These are phyloP conservation scores for Neoaliturus tenellus DNA, from an alignment of 2,888 invertebrate species.

Conservation along the genomic window DNA sequence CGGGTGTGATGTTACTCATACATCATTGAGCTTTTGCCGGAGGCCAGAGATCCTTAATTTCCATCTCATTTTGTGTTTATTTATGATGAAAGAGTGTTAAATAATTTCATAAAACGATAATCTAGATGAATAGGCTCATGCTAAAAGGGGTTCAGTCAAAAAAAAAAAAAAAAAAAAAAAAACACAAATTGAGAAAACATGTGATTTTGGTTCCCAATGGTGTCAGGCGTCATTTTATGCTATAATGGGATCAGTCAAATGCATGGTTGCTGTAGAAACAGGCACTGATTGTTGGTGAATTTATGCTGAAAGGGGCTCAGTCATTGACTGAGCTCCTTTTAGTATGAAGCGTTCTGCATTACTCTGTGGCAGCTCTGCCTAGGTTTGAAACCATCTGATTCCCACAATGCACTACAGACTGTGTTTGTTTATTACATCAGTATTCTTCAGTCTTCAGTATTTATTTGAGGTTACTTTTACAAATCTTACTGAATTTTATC, in stretches of 20 bases:
- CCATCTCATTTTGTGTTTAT: too few species aligned
- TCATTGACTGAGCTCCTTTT: slow-evolving; percentile 38
- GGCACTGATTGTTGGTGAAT: slow-evolving; percentile 16
- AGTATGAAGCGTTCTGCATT: background rate
- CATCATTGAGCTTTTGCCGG: too few species aligned
- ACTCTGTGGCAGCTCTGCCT: slow-evolving; percentile 17
- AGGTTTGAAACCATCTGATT: background rate
- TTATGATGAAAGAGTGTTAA: too few species aligned
- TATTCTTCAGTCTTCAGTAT: background rate
- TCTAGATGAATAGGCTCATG: background rate
- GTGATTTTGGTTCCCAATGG: slow-evolving; percentile 2
- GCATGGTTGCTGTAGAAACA: slow-evolving; percentile 6
- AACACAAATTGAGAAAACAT: background rate
- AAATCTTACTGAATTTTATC: background rate
- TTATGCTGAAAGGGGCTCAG: slow-evolving; percentile 6
- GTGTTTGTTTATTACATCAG: slow-evolving; percentile 9
- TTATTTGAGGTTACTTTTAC: background rate
- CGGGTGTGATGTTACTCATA: too few species aligned
- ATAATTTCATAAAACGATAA: too few species aligned
- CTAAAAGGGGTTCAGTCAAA: slow-evolving; percentile 28
- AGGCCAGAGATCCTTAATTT: too few species aligned
- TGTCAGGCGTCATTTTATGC: background rate
- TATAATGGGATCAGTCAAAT: slow-evolving; percentile 30
- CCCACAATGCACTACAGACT: background rate
- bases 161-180: slow-evolving; percentile 7